Base-by-base conservation (phyloP, 2,113 vertebrate genomes). In the Microtus oregoni region DNA sequence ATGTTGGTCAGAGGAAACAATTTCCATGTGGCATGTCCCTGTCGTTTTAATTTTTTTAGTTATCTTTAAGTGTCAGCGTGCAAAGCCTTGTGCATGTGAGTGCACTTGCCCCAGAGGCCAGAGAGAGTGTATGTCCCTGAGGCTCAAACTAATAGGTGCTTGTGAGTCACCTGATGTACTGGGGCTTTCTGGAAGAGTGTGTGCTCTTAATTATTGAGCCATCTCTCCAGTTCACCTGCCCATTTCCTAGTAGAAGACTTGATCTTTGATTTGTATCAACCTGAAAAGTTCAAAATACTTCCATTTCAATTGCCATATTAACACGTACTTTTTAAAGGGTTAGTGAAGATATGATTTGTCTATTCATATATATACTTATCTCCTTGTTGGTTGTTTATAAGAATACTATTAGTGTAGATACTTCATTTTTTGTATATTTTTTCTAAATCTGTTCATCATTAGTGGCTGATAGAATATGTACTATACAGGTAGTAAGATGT, bases 211-310 rank as follows among this genome's bases (percentile, higher is more conserved):
- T 30, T 17, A 52, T 30, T 5, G 17, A 52, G 30, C 30, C 75
- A 22, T 35, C 77, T 79, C 77, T 79, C 30, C 52, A 26, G 38
- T 12, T 22, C 52, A 61, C 10, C 12, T 30, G 9, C 4, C 35
- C 44, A 32, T 85, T 86, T 65, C 81, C 55, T 61, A 81, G 11
- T 5, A 91, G 50, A 20, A 20, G 12, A 35, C 22, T 50, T 52
- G 32, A 63, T 58, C 52, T 86, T 72, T 35, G 70, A 77, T 30
- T 90, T 82, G 58, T 38, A 35, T 22, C 68, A 52, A 63, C 87
- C 26, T 90, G 67, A 78, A 96, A 92, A 78, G 7, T 15, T 83
- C 73, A 24, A 76, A 85, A 78, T 89, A 77, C 44, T 87, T 93
- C 73, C n/a, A 22, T 58, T 75, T 85, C 28, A 83, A 75, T 91